These are phyloP conservation scores for Sander lucioperca DNA, from an alignment of 2,113 vertebrate species.

Conservation along the genomic window DNA sequence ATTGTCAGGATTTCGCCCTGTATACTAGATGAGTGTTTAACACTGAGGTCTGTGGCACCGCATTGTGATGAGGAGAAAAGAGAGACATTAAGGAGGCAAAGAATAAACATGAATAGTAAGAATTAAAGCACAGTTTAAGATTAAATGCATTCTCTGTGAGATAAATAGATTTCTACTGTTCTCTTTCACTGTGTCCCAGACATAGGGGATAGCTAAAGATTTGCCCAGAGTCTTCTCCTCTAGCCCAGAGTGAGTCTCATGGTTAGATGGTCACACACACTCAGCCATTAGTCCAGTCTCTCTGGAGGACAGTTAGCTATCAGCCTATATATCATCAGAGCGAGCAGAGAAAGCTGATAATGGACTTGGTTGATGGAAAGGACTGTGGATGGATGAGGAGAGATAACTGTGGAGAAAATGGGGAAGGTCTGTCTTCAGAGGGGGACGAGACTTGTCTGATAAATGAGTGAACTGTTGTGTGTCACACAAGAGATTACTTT, in stretches of 20 bases:
- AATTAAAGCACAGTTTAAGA: background rate
- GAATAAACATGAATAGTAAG: background rate
- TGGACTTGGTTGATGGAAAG: conserved; percentile 21
- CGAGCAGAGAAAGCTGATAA: conserved; percentile 6
- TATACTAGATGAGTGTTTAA: background rate
- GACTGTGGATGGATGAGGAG: conserved; percentile 13
- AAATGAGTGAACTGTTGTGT: background rate
- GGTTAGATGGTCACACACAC: conserved; percentile 3
- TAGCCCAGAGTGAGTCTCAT: background rate
- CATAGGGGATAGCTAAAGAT: background rate
- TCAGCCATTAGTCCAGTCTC: conserved; percentile 11
- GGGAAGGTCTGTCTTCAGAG: background rate
- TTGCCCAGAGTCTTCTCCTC: background rate
- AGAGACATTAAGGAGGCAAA: background rate
- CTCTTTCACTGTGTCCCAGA: background rate
- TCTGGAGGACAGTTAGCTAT: conserved; percentile 17
- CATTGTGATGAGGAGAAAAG: background rate
- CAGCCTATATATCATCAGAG: background rate
- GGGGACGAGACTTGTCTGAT: conserved; percentile 1
- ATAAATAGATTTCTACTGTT: background rate
- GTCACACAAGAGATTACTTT: conserved; percentile 5
- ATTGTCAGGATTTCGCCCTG: background rate
- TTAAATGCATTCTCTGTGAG: background rate
- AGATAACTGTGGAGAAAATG: conserved; percentile 16
- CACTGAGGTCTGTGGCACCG: background rate